phyloP scores from a whole-genome alignment of 2,113 vertebrate genomes.

The Rallus limicola region DNA sequence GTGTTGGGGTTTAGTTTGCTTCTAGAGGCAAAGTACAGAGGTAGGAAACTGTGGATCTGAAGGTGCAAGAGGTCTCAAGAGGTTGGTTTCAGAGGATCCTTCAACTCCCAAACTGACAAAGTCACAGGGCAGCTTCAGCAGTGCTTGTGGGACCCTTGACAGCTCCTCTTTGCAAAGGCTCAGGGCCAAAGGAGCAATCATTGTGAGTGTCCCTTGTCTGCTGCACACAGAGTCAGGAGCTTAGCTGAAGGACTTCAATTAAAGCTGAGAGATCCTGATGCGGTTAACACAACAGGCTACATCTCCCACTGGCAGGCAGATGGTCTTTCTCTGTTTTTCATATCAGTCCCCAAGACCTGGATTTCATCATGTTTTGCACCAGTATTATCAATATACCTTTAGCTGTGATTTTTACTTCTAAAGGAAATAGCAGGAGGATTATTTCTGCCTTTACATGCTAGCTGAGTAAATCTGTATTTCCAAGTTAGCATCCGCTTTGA shows the following conservation, averaged over 20 bases:
- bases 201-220: not conserved
- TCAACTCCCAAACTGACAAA: not conserved
- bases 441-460: not conserved
- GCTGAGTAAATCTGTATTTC: not conserved
- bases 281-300: not conserved
- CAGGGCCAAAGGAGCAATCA: not conserved
- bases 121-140: not conserved
- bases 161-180: not conserved
- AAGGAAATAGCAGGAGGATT: not conserved
- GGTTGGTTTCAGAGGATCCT: not conserved
- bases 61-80: not conserved
- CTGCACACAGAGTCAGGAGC: rapidly evolving
- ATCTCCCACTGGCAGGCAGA: not conserved
- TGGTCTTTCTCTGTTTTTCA: not conserved
- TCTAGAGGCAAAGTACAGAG: not conserved
- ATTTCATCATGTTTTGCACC: not conserved
- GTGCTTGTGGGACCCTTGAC: not conserved
- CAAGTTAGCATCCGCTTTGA: not conserved
- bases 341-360: not conserved
- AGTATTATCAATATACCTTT: not conserved
- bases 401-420: not conserved
- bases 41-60: not conserved
- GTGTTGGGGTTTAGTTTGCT: not conserved
- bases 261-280: not conserved
- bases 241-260: not conserved